These are phyloP conservation scores for Aspidiotus destructor DNA, from an alignment of 2,888 invertebrate species.

Conservation along the genomic window DNA sequence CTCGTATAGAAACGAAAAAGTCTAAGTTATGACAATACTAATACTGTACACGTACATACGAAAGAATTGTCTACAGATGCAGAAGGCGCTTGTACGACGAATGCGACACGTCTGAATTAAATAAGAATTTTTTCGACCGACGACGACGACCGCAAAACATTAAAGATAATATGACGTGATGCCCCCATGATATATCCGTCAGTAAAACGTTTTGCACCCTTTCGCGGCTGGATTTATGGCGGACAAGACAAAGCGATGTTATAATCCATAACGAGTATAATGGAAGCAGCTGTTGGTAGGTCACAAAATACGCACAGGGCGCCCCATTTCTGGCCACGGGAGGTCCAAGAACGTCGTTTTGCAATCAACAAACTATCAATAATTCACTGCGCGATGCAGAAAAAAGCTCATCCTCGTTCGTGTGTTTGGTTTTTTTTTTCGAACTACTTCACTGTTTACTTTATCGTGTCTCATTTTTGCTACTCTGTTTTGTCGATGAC, in stretches of 20 bases:
- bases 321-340: conserved; percentile 18
- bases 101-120: not conserved
- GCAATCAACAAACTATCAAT: conserved; percentile 30
- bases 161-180: conserved; percentile 18
- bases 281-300: conserved; percentile 24
- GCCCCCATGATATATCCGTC: conserved; percentile 10
- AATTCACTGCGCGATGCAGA: conserved; percentile 2
- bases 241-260: conserved; percentile 12
- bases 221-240: conserved; percentile 6
- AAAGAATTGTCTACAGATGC: too few relatives aligned
- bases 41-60: too few relatives aligned
- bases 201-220: conserved; percentile 7
- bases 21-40: too few relatives aligned
- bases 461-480: too few relatives aligned
- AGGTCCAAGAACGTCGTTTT: conserved; percentile 12
- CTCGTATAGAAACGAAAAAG: too few relatives aligned
- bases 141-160: conserved; percentile 1
- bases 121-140: not conserved
- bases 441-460: too few relatives aligned
- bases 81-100: too few relatives aligned
- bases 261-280: conserved; percentile 14
- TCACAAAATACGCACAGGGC: conserved; percentile 20
- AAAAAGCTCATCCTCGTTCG: conserved; percentile 4
- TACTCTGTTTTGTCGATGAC: too few relatives aligned
- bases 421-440: not conserved